Percentiles rank a stretch among this genome's conserved stretches.
phyloP scores from a whole-genome alignment of 2,888 invertebrate genomes.

The Apotomis betuletana region DNA sequence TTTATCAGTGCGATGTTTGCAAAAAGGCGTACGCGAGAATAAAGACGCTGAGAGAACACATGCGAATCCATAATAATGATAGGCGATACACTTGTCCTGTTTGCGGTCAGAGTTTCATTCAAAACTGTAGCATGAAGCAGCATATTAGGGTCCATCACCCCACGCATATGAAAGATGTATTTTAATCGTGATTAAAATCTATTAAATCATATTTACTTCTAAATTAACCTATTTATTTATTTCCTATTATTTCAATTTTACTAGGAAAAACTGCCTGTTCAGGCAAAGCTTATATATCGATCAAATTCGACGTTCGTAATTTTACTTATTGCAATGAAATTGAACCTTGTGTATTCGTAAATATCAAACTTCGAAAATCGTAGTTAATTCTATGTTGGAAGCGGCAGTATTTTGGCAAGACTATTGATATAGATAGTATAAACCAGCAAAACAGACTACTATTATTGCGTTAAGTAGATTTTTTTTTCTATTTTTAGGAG shows the following conservation, averaged over 20 bases:
- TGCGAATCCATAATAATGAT: slow-evolving; percentile 77
- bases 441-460: not conserved
- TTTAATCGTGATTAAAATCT: slow-evolving; percentile 44
- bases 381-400: no score
- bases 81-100: slow-evolving; percentile 70
- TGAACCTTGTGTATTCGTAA: no score
- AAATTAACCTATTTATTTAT: not conserved
- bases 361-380: no score
- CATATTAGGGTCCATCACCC: slow-evolving; percentile 78
- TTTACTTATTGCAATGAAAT: no score
- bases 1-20: slow-evolving; percentile 81
- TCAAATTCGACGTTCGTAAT: no score
- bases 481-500: slow-evolving; percentile 81
- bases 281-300: no score
- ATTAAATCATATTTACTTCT: slow-evolving; percentile 6
- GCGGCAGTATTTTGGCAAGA: no score
- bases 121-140: slow-evolving; percentile 75
- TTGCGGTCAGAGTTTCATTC: slow-evolving; percentile 74
- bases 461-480: slow-evolving; percentile 46
- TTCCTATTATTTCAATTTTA: not conserved
- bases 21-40: slow-evolving; percentile 76
- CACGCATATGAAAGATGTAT: slow-evolving; percentile 61
- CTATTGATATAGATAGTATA: not conserved
- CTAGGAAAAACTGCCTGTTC: no score
- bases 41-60: slow-evolving; percentile 76